Base-by-base conservation (phyloP, 2,113 vertebrate genomes). In the Opisthocomus hoazin region DNA sequence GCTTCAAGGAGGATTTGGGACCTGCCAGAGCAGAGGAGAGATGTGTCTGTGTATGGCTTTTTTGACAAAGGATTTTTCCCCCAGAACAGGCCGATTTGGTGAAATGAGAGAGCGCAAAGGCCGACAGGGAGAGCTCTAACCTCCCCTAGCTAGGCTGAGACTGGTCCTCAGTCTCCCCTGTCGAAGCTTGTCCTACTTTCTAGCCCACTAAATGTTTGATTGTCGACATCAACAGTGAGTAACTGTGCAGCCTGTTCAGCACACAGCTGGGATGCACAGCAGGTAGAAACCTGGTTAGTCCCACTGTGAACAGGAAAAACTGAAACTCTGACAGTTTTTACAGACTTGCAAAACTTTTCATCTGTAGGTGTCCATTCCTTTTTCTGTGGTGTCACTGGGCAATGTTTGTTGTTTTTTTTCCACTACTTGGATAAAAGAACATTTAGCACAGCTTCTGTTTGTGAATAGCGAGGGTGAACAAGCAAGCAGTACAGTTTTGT, bases 1-100 rank as follows among this genome's bases (percentile, higher is more conserved):
- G 98, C 80, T 99, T 97, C 7, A 56, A 34, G 2, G 97, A 97
- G 86, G 96, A 46, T n/a, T 76, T 96, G 39, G 92, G 79, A 85
- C 93, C 98, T 98, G 45, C 24, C 17, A 39, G 84, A 68, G 92
- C 45, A 64, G n/a, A 90, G 75, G 22, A 30, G 60, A 75, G 54
- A 11, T 1, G 1, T 11, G 36, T 39, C 41, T 1, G 0, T 4
- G 30, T 2, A 15, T 23, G 37, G 54, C 20, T 12, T 60, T 18
- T 17, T 12, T 54, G 64, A 41, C 26, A 24, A 79, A 34, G 0
- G 0, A 9, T 50, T 19, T 19, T 84, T 10, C 2, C 29, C 15
- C 9, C 60, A 26, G 20, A 63, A 53, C 0, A 46, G 22, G 41
- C n/a, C 37, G 71, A 23, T 65, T 18, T 58, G 63, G 56, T 64